Percentiles rank a stretch among this genome's conserved stretches.
Evolutionary conservation across 53 echinoderm and acorn worm genomes (phyloP).

Genomic region (Henricia sp.): DNA sequence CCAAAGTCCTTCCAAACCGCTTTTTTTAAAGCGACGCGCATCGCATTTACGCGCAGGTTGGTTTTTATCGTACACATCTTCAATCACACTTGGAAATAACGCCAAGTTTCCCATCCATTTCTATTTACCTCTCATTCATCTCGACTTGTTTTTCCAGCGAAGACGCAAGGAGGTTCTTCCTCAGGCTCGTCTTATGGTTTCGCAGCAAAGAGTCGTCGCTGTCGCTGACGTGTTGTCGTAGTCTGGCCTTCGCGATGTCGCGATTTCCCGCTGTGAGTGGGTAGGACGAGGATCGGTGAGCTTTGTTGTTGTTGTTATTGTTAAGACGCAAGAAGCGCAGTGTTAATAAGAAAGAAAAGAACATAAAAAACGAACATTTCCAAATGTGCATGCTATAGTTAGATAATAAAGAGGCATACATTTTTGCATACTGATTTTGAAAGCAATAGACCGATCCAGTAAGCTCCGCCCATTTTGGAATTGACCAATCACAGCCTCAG

Average conservation of each 20-base stretch:
- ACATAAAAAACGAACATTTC: too few species aligned
- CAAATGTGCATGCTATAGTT: constrained; percentile 8
- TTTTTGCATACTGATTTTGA: too few species aligned
- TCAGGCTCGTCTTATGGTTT: constrained; percentile 30
- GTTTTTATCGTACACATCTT: too few species aligned
- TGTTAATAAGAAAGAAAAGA: background rate
- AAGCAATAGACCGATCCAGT: too few species aligned
- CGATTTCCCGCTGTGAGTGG: constrained; percentile 39
- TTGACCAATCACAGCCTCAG: too few species aligned
- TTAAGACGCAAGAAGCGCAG: background rate
- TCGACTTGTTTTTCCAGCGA: constrained; percentile 48
- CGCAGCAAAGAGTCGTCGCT: constrained; percentile 43
- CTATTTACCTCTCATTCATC: constrained; percentile 32
- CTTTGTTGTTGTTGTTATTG: background rate
- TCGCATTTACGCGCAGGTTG: too few species aligned
- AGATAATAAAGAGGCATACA: too few species aligned
- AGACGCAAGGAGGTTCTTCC: constrained; percentile 52
- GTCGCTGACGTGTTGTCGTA: constrained; percentile 27
- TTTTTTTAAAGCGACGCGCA: too few species aligned
- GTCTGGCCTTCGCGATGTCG: constrained; percentile 1
- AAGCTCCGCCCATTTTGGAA: too few species aligned
- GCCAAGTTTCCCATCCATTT: too few species aligned
- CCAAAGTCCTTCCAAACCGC: too few species aligned
- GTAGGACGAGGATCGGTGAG: constrained; percentile 50
- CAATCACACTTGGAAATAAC: too few species aligned